A percentile compares a stretch with the other conserved stretches of the same genome.
phyloP scores from a whole-genome alignment of 2,888 invertebrate species.

The Aquatica leii region DNA sequence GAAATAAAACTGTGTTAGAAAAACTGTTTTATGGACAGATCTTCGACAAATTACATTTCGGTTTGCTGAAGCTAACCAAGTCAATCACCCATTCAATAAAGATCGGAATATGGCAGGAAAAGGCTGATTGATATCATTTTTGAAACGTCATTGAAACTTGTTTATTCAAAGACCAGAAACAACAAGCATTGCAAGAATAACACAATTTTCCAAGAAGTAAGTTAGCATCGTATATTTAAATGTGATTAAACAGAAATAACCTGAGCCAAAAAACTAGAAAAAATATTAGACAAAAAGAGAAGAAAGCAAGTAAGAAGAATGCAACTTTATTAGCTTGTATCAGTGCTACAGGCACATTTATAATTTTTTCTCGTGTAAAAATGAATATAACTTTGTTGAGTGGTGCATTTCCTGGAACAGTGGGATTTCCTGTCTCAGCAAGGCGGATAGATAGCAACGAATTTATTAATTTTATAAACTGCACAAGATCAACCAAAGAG shows the following conservation, averaged over 20 bases:
- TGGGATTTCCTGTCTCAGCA: not conserved
- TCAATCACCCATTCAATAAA: not conserved
- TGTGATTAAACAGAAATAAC: too few relatives aligned
- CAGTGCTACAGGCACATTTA: too few relatives aligned
- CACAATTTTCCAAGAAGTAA: too few relatives aligned
- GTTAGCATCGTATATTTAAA: too few relatives aligned
- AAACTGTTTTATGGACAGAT: not conserved
- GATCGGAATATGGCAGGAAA: not conserved
- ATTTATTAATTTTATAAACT: not conserved
- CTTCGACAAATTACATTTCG: not conserved
- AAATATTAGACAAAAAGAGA: too few relatives aligned
- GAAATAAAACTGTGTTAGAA: not conserved
- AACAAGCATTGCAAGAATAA: not conserved
- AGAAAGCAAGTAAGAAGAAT: too few relatives aligned
- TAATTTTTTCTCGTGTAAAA: not conserved
- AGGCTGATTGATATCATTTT: not conserved
- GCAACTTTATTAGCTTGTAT: too few relatives aligned
- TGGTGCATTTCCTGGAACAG: not conserved
- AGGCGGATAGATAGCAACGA: not conserved
- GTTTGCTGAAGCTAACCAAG: constrained; percentile 2
- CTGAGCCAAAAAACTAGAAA: too few relatives aligned
- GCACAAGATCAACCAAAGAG: not conserved
- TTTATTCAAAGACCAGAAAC: not conserved
- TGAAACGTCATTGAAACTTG: not conserved
- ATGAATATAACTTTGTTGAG: not conserved